phyloP scores from a whole-genome alignment of 2,888 invertebrate species.

The Anoncus sp. region DNA sequence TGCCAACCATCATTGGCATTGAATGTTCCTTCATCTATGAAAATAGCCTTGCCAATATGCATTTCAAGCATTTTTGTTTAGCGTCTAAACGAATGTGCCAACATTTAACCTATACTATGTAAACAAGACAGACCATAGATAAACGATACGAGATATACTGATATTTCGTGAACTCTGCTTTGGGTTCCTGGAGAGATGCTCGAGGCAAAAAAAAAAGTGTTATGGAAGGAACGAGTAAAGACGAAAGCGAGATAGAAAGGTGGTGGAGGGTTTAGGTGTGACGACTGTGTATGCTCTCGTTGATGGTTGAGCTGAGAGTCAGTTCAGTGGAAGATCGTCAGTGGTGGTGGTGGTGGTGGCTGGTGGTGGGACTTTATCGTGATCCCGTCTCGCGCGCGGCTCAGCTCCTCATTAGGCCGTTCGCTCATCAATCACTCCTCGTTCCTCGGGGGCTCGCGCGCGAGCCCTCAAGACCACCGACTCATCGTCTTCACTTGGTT shows the following conservation, averaged over 20 bases:
- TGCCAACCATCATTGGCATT: neutral
- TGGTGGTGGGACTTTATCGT: slow-evolving; percentile 81
- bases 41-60: neutral
- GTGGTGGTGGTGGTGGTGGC: slow-evolving; percentile 20
- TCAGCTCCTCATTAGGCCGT: slow-evolving; percentile 83
- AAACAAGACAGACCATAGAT: neutral
- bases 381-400: slow-evolving; percentile 81
- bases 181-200: neutral
- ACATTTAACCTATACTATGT: neutral
- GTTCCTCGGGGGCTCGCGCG: slow-evolving; percentile 70
- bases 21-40: neutral
- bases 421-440: slow-evolving; percentile 82
- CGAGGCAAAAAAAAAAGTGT: slow-evolving; percentile 43
- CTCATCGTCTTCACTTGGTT: slow-evolving; percentile 72
- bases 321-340: slow-evolving; percentile 22
- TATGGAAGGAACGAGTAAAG: slow-evolving; percentile 31
- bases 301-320: slow-evolving; percentile 19
- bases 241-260: slow-evolving; percentile 35
- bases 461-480: slow-evolving; percentile 73
- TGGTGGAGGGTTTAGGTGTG: slow-evolving; percentile 66
- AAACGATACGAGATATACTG: neutral
- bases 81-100: neutral
- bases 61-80: no score
- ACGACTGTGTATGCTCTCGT: slow-evolving; percentile 56
- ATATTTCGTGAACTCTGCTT: neutral